A percentile compares a stretch with the other conserved stretches of the same genome.
Conservation (phyloP, 2,113 vertebrate genomes). For the Coracopsis vasa region DNA sequence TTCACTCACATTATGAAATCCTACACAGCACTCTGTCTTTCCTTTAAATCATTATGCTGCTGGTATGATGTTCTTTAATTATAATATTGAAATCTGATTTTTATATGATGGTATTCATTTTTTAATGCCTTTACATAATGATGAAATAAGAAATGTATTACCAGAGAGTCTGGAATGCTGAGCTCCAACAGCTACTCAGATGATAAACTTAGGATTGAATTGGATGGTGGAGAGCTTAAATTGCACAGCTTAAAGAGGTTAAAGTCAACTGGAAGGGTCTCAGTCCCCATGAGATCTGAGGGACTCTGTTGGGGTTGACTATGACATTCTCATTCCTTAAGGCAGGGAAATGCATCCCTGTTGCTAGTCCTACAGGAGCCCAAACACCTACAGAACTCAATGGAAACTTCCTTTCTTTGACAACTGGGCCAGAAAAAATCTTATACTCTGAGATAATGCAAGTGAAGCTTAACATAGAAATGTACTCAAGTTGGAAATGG, state of each 20-base stretch:
- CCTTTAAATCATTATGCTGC: neutral
- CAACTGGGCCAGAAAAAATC: neutral
- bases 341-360: neutral
- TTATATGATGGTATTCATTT: neutral
- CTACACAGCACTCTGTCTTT: neutral
- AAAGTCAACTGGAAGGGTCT: neutral
- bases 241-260: neutral
- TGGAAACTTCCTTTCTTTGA: neutral
- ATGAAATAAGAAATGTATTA: neutral
- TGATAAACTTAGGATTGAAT: neutral
- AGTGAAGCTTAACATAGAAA: constrained; percentile 21
- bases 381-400: neutral
- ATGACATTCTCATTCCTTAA: neutral
- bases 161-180: neutral
- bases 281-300: neutral
- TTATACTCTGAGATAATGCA: neutral
- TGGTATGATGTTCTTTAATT: neutral
- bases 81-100: neutral
- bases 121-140: neutral
- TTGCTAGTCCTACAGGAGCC: neutral
- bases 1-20: neutral
- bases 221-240: neutral
- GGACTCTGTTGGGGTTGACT: neutral
- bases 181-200: neutral
- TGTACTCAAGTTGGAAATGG: constrained; percentile 32